Base-by-base conservation (phyloP, 2,888 invertebrate genomes). In the Latrodectus elegans region DNA sequence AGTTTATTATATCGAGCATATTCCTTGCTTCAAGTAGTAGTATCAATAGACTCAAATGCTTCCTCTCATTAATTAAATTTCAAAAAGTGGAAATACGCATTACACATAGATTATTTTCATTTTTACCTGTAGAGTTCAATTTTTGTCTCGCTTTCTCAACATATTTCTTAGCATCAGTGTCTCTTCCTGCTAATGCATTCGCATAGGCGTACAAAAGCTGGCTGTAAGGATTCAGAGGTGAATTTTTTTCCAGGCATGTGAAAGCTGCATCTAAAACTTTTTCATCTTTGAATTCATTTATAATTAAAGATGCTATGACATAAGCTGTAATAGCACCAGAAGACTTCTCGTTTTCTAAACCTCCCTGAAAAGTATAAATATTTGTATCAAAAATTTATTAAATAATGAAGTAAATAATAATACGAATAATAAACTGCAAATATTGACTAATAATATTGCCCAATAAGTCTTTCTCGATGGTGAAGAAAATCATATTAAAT, bases 321-420 rank as follows among this genome's bases (percentile, higher is more conserved):
- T 95, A 95, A 0, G 95, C 95, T 0, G 95, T 95, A 73, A 95
- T 92, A 0, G 94, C 94, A 0, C 95, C 94, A 64, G 94, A 92
- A 78, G 93, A 93, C 93, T 90, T 90, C n/a, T 88, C 83, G 4
- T 77, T 72, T 55, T 75, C 74, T 11, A 82, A 11, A 8, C 74
- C 82, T 11, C 82, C 82, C 82, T 82, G 15, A 67, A 76, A 76
- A 11, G 0, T 60, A 60, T 15, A 60, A 60, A 11, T 15, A 10
- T 10, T 60, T 60, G 12, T 60, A 60, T 15, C 10, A 60, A n/a
- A 60, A 60, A 15, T 60, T 15, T 0, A 11, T 12, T 60, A 15
- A 60, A 60, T 60, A 38, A 38, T 38, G 38, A 38, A 38, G 38
- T 6, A 38, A 38, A 38, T 38, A 4, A 38, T 38, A 6, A 38